Percentiles rank a stretch among this genome's conserved stretches.
phyloP scores from a whole-genome alignment of 2,888 invertebrate species.

The Microdon myrmicae region DNA sequence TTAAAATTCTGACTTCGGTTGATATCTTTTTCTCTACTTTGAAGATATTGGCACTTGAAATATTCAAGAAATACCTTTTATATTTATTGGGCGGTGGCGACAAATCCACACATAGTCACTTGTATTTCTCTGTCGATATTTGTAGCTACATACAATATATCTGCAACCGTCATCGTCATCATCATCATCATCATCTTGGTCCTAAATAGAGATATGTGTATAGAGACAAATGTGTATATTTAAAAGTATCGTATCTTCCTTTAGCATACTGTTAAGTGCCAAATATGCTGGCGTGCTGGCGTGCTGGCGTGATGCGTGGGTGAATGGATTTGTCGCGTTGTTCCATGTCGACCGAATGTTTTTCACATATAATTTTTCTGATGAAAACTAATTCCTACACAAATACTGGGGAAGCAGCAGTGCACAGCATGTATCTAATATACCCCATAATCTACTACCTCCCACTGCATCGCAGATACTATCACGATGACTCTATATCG shows the following conservation, averaged over 20 bases:
- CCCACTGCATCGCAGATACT: too few relatives aligned
- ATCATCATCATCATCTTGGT: not conserved
- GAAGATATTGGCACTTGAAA: not conserved
- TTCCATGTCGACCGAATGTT: constrained; percentile 51
- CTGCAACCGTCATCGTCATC: too few relatives aligned
- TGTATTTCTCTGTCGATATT: not conserved
- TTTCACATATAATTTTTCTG: constrained; percentile 52
- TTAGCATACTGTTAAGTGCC: constrained; percentile 51
- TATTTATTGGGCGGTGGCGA: constrained; percentile 7
- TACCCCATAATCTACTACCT: too few relatives aligned
- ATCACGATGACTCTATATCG: not conserved
- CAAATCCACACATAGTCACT: constrained; percentile 2
- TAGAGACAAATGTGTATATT: constrained; percentile 12
- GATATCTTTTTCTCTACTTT: not conserved
- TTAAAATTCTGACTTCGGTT: constrained; percentile 24
- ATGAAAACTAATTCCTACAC: constrained; percentile 44
- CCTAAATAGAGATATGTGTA: constrained; percentile 10
- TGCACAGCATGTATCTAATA: too few relatives aligned
- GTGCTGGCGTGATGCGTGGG: constrained; percentile 52
- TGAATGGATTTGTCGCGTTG: constrained; percentile 52
- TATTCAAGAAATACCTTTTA: constrained; percentile 7
- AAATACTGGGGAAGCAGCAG: too few relatives aligned
- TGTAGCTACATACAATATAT: not conserved
- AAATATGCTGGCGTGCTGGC: constrained; percentile 52
- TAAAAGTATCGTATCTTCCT: constrained; percentile 25